Evolutionary conservation across 2,888 invertebrate genomes (phyloP).

Genomic region (Dicycla oo): DNA sequence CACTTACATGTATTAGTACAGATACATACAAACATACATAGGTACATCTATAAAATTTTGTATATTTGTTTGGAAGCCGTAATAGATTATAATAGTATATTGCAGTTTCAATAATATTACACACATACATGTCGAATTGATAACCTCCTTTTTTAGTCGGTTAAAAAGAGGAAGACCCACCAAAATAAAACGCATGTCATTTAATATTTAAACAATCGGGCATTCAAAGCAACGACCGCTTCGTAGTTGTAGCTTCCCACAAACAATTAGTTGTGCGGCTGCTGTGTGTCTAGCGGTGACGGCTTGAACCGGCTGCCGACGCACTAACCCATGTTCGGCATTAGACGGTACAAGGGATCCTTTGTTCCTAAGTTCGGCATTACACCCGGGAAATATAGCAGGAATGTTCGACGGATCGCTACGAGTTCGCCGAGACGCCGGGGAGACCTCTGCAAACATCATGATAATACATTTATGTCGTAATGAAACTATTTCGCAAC

Average conservation of each 20-base stretch:
- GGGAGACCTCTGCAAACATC: conserved; percentile 66
- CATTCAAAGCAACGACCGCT: conserved; percentile 31
- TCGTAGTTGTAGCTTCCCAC: conserved; percentile 46
- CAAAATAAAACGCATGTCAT: conserved; percentile 1
- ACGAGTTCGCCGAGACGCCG: conserved; percentile 69
- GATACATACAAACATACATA: too few relatives aligned
- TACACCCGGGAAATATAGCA: conserved; percentile 77
- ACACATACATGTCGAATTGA: too few relatives aligned
- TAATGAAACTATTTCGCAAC: conserved; percentile 66
- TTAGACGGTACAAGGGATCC: conserved; percentile 73
- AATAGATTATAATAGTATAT: too few relatives aligned
- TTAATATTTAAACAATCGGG: conserved; percentile 17
- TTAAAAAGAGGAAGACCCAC: background rate
- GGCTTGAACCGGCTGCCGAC: conserved; percentile 54
- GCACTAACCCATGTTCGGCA: conserved; percentile 67
- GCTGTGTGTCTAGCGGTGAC: conserved; percentile 52
- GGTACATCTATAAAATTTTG: too few relatives aligned
- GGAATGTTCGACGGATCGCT: conserved; percentile 75
- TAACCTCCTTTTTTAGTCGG: too few relatives aligned
- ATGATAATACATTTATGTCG: conserved; percentile 62
- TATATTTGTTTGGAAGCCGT: too few relatives aligned
- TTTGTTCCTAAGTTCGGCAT: conserved; percentile 78
- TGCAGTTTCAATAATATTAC: too few relatives aligned
- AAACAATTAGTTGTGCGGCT: conserved; percentile 61
- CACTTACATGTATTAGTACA: too few relatives aligned